Base-by-base conservation (phyloP, 2,888 invertebrate species). In the Nematopogon swammerdamellus region DNA sequence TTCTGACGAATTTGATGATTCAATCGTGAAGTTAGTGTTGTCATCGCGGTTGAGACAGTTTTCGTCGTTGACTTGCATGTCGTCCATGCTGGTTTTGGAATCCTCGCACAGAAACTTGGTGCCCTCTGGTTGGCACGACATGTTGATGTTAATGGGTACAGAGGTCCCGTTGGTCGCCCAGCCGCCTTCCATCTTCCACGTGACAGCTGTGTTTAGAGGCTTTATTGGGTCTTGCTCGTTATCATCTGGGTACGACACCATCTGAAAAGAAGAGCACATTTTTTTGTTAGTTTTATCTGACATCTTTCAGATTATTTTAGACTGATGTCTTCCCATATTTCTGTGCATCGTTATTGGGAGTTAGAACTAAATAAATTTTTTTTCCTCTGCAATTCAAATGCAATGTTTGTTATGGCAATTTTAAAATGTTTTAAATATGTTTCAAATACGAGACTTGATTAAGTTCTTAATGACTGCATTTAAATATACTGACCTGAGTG, bases 1-100 rank as follows among this genome's bases (percentile, higher is more conserved):
- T 54, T 79, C 79, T 1, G 79, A 79, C 1, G 79, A 79, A 52
- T 77, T 79, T 36, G 79, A 79, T 6, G 75, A 76, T 56, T 79
- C 79, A 74, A 79, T 77, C 57, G 77, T 77, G 57, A 65, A 79
- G 57, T 76, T 79, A 19, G 75, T 65, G 62, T 77, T 70, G 48
- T 76, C 77, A 50, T 77, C 73, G 59, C 76, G 77, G 53, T 70
- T 74, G 66, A 75, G 70, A 55, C 73, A 75, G 57, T 74, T 75
- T 51, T 77, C 79, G 54, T 79, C 79, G 61, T 74, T 77, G 52
- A 72, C 64, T 57, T 68, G 71, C n/a, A 67, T 68, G 61, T 79
- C 79, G 42, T 79, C 79, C 60, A 77, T 67, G 52, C 76, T 75
- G 0, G 73, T 72, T 63, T 79, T 79, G 2, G 77, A 72, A 57